Evolutionary conservation across 2,888 invertebrate species (phyloP), one percentile per base, ranked within the genome.

Genomic region (Euplagia quadripunctaria): DNA sequence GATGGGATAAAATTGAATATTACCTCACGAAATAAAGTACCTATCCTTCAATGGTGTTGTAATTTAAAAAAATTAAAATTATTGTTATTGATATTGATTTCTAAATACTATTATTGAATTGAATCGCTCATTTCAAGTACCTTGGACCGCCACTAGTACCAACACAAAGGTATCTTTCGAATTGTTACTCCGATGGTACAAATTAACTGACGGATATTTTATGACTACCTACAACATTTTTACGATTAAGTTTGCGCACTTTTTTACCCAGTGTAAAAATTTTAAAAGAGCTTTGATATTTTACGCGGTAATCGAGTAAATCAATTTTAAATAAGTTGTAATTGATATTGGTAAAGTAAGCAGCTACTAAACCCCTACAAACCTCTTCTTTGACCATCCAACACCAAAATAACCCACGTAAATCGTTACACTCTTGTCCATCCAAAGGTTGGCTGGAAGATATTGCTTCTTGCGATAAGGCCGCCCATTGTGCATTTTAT

Each of bases 161-260:
- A 69, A 77, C 82, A 80, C 82, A 81, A 82, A 83, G 82, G 84
- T 87, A 87, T 85, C 82, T 82, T 83, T 82, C 74, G 73, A 82
- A 84, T 84, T 87, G 86, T 88, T 86, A 85, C 86, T 84, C 84
- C 87, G 81, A 87, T 86, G 86, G 86, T 84, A 87, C 87, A 88
- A 91, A 90, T 90, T 90, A 91, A 88, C 87, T 84, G 83, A 83
- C 82, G 82, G 83, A 79, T 82, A 82, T 81, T 87, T 88, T 87
- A 88, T 83, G 82, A 80, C 70, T 76, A 76, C 75, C 70, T 76
- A 76, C 75, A 82, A 82, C 73, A 80, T 77, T 84, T 80, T 81
- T 79, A 80, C 79, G 81, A 79, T 82, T 82, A 71, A 69, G 55
- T 49, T 82, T 81, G 72, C 80, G 71, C 77, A 78, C 80, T 81